Percentiles rank a stretch among this genome's conserved stretches.
phyloP scores from a whole-genome alignment of 2,888 invertebrate genomes.

The Operophtera brumata region DNA sequence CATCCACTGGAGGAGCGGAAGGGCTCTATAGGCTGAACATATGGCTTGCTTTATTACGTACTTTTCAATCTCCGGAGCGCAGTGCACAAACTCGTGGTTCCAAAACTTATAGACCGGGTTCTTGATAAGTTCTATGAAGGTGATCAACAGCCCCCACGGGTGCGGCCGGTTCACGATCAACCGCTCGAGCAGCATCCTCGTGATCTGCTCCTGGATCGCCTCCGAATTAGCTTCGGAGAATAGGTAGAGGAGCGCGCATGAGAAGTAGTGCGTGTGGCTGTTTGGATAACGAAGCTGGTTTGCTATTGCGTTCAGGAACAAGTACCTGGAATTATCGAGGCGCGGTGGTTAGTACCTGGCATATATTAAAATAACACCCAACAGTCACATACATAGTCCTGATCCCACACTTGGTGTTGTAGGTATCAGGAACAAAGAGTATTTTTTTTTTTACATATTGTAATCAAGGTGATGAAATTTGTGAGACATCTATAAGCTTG shows the following conservation, averaged over 20 bases:
- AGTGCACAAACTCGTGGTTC: conserved; percentile 99
- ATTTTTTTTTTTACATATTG: too few species aligned
- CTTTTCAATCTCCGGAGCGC: conserved; percentile 99
- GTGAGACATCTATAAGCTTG: too few species aligned
- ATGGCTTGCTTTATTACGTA: conserved; percentile 79
- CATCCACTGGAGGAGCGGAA: too few species aligned
- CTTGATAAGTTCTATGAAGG: conserved; percentile 99
- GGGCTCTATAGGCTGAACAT: too few species aligned
- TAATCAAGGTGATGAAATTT: too few species aligned
- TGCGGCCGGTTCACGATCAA: conserved; percentile 99
- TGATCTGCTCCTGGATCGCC: conserved; percentile 99
- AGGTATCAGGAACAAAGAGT: too few species aligned
- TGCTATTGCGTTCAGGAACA: conserved; percentile 98
- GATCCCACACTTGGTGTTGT: too few species aligned
- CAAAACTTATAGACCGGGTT: conserved; percentile 99
- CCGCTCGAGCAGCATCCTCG: conserved; percentile 96
- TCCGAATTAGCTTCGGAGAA: conserved; percentile 99
- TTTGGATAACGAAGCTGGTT: conserved; percentile 99
- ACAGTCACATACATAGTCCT: too few species aligned
- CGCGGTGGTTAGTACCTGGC: too few species aligned
- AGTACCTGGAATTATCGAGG: conserved; percentile 82
- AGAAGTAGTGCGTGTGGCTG: conserved; percentile 99
- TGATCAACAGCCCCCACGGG: conserved; percentile 99
- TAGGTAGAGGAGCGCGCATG: conserved; percentile 96
- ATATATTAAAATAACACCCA: too few species aligned